phyloP scores from a whole-genome alignment of 2,113 vertebrate species.

The Oryzias melastigma region DNA sequence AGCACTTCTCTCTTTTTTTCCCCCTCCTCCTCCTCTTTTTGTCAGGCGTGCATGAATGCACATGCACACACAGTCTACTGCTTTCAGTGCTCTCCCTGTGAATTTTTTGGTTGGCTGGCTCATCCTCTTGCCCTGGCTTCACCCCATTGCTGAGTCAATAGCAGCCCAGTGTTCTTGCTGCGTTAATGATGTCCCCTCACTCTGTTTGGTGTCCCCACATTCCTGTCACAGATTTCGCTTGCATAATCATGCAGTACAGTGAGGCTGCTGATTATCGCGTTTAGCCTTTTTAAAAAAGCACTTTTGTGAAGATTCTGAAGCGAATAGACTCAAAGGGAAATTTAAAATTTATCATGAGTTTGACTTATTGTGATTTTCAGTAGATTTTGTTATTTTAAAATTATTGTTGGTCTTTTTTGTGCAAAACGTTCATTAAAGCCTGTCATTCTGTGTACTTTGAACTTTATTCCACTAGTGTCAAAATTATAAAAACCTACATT shows the following conservation, averaged over 20 bases:
- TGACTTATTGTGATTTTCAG: no score
- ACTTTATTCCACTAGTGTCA: not conserved
- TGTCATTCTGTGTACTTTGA: not conserved
- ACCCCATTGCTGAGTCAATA: conserved; percentile 52
- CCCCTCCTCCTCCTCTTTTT: not conserved
- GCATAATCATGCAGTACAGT: conserved; percentile 30
- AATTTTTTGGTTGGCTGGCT: conserved; percentile 31
- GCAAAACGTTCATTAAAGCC: not conserved
- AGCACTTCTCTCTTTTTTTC: not conserved
- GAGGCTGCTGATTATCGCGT: conserved; percentile 11
- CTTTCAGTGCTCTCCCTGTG: conserved; percentile 8
- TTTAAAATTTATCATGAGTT: not conserved
- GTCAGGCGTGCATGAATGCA: not conserved
- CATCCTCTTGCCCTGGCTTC: conserved; percentile 47
- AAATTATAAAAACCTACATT: not conserved
- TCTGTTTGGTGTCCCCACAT: conserved; percentile 56
- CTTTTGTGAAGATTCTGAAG: conserved; percentile 16
- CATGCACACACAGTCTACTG: not conserved
- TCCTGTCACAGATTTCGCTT: conserved; percentile 46
- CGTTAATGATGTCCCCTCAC: conserved; percentile 64
- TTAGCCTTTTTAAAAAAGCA: conserved; percentile 1
- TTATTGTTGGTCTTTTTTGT: not conserved
- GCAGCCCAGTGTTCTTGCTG: conserved; percentile 40
- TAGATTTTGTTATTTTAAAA: not conserved
- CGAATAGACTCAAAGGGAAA: not conserved